phyloP scores from a whole-genome alignment of 2,888 invertebrate species.

The Mesoligia furuncula region DNA sequence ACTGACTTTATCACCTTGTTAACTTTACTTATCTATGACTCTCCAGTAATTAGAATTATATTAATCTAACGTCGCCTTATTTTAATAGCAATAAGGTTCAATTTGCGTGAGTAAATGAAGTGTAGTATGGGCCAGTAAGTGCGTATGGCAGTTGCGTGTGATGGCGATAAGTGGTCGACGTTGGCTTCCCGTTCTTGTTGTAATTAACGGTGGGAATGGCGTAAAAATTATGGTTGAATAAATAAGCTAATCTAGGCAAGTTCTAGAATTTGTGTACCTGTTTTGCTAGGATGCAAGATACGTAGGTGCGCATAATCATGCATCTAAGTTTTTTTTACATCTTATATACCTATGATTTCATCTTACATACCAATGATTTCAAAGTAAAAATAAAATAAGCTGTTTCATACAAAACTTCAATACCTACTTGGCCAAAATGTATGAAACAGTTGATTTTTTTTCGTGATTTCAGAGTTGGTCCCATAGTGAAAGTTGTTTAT shows the following conservation, averaged over 20 bases:
- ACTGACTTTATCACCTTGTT: slow-evolving; percentile 72
- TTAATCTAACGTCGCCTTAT: slow-evolving; percentile 32
- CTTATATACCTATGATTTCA: too few species aligned
- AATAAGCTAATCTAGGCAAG: neutral
- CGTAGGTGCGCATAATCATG: too few species aligned
- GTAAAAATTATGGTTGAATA: slow-evolving; percentile 7
- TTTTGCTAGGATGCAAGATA: neutral
- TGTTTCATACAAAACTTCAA: too few species aligned
- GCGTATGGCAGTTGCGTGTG: slow-evolving; percentile 54
- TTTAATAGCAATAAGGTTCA: slow-evolving; percentile 7
- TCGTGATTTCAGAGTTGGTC: too few species aligned
- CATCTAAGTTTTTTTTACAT: too few species aligned
- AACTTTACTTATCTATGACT: slow-evolving; percentile 69
- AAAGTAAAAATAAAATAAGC: too few species aligned
- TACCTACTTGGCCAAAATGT: too few species aligned
- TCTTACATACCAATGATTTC: too few species aligned
- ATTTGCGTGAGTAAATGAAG: slow-evolving; percentile 6
- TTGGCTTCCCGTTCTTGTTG: slow-evolving; percentile 39
- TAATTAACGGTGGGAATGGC: slow-evolving; percentile 41
- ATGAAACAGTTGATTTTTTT: too few species aligned
- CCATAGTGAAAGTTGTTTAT: too few species aligned
- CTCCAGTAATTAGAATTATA: slow-evolving; percentile 61
- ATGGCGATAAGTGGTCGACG: slow-evolving; percentile 37
- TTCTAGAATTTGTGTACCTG: neutral
- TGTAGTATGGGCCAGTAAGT: slow-evolving; percentile 33